phyloP scores from a whole-genome alignment of 2,797 vertebrate genomes.

The Holocentrus rufus region DNA sequence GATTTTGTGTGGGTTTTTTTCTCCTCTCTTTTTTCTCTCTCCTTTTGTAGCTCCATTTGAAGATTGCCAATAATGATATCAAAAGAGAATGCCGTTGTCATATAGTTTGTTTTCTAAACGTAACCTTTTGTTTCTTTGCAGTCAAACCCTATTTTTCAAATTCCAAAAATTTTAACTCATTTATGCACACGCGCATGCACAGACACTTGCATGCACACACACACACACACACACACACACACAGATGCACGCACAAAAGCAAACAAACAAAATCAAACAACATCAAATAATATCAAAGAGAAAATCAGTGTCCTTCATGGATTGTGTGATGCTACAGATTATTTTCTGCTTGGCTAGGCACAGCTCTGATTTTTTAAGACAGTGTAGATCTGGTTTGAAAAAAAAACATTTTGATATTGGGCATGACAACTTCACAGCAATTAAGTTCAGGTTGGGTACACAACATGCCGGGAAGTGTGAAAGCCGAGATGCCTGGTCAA shows the following conservation, averaged over 20 bases:
- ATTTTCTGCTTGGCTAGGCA: conserved; percentile 65
- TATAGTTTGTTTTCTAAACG: conserved; percentile 61
- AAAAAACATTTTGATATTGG: conserved; percentile 66
- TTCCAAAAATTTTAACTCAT: conserved; percentile 43
- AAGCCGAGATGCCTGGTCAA: conserved; percentile 29
- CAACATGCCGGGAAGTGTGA: conserved; percentile 26
- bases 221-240: neutral
- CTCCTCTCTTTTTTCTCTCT: conserved; percentile 26
- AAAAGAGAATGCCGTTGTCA: conserved; percentile 67
- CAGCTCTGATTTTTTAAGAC: conserved; percentile 61
- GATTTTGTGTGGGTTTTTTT: conserved; percentile 61
- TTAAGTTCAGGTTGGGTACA: conserved; percentile 62
- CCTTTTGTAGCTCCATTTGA: conserved; percentile 71
- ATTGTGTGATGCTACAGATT: conserved; percentile 67
- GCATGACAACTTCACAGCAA: conserved; percentile 68
- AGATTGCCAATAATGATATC: conserved; percentile 68
- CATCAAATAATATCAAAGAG: conserved; percentile 68
- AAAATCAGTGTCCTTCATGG: conserved; percentile 68
- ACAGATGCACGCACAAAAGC: conserved; percentile 11
- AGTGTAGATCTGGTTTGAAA: conserved; percentile 66
- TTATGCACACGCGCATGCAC: neutral
- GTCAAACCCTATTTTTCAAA: conserved; percentile 53
- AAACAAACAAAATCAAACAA: conserved; percentile 63
- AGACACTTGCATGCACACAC: neutral
- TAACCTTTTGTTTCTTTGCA: conserved; percentile 58